Conservation (phyloP, 2,113 vertebrate species). For the Hiodon tergisus region DNA sequence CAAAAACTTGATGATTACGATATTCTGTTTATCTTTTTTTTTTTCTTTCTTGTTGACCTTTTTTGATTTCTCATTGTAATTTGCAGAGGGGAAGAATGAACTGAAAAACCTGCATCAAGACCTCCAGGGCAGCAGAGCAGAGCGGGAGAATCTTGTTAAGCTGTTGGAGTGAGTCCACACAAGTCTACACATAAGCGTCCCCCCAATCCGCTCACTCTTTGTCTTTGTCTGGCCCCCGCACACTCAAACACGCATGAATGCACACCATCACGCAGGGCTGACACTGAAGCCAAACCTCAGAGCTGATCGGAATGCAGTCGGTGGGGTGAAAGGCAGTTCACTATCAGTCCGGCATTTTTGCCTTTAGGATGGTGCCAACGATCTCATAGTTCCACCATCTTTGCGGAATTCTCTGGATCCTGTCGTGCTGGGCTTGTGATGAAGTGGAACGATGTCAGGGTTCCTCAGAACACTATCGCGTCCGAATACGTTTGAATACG, state of each 20-base stretch:
- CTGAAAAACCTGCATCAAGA: conserved; percentile 55
- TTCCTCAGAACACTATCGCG: too few relatives aligned
- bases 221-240: neutral
- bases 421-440: neutral
- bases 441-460: conserved; percentile 3
- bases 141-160: conserved; percentile 60
- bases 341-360: conserved; percentile 28
- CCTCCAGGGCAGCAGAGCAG: conserved; percentile 61
- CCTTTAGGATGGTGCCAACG: conserved; percentile 34
- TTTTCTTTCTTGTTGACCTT: conserved; percentile 16
- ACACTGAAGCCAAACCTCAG: neutral
- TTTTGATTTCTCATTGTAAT: conserved; percentile 24
- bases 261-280: conserved; percentile 32
- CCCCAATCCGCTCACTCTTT: neutral
- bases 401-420: neutral
- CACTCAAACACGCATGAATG: conserved; percentile 5
- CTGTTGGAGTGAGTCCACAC: conserved; percentile 67
- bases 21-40: neutral
- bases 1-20: too few relatives aligned
- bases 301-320: conserved; percentile 38
- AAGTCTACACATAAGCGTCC: conserved; percentile 28
- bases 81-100: conserved; percentile 71
- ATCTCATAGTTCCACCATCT: conserved; percentile 10
- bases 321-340: conserved; percentile 46
- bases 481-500: too few relatives aligned